Evolutionary conservation across 1,140 invertebrate species (phyloP).

Genomic region (Nasonia longicornis): DNA sequence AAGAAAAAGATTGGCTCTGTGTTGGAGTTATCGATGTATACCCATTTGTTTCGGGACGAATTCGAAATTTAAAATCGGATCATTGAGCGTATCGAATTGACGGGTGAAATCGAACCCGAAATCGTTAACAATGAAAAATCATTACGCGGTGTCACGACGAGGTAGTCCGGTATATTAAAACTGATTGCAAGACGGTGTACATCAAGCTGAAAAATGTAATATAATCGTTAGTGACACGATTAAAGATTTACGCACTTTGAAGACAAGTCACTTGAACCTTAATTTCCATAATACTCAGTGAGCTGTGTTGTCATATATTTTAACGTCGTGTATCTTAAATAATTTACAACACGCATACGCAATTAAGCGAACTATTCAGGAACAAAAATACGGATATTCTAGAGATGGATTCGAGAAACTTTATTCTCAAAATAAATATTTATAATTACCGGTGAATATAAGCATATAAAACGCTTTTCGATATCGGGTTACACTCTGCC

Average conservation of each 20-base stretch:
- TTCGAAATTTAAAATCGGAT: too few species aligned
- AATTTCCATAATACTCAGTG: slow-evolving; percentile 27
- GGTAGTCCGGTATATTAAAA: not conserved
- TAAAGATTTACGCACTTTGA: slow-evolving; percentile 27
- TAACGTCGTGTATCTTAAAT: slow-evolving; percentile 10
- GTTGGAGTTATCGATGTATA: not conserved
- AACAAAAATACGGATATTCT: not conserved
- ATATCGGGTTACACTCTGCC: not conserved
- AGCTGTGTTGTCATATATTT: slow-evolving; percentile 21
- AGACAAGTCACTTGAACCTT: slow-evolving; percentile 21
- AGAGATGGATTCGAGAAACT: not conserved
- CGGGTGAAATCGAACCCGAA: too few species aligned
- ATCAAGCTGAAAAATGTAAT: not conserved
- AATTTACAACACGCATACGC: not conserved
- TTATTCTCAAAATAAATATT: not conserved
- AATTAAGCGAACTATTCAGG: slow-evolving; percentile 19
- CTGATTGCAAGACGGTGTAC: not conserved
- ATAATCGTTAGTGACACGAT: slow-evolving; percentile 16
- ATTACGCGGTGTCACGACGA: not conserved
- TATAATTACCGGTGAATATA: too few species aligned
- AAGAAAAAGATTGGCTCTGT: too few species aligned
- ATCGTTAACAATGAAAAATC: not conserved
- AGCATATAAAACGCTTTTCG: too few species aligned
- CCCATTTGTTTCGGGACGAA: not conserved
- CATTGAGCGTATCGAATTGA: too few species aligned